Percentiles rank a stretch among this genome's conserved stretches.
Conservation (phyloP, 2,113 vertebrate species). For the Paedocypris sp. region DNA sequence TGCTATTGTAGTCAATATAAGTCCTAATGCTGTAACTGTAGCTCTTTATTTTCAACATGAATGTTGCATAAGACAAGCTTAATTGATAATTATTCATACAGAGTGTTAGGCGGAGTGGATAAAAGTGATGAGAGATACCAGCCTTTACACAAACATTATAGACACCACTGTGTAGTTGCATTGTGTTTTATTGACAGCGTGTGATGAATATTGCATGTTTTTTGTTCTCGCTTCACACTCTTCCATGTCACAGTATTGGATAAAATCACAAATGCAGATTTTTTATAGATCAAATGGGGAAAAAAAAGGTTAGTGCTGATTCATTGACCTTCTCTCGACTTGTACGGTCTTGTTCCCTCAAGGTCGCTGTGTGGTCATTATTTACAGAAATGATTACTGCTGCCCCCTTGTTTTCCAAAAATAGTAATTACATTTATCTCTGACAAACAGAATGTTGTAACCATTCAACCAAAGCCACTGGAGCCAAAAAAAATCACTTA, state of each 20-base stretch:
- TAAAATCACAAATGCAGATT: constrained; percentile 32
- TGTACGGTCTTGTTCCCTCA: constrained; percentile 25
- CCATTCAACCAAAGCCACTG: constrained; percentile 1
- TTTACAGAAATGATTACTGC: constrained; percentile 27
- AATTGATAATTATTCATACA: too few species aligned
- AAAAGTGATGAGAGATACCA: too few species aligned
- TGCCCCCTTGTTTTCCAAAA: background rate
- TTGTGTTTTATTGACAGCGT: background rate
- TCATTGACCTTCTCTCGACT: constrained; percentile 21
- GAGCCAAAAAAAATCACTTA: background rate
- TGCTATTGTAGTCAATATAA: too few species aligned
- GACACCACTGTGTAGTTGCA: too few species aligned
- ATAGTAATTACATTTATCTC: constrained; percentile 18
- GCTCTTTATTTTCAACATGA: too few species aligned
- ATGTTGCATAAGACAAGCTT: too few species aligned
- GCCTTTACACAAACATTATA: too few species aligned
- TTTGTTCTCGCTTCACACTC: constrained; percentile 28
- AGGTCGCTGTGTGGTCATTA: constrained; percentile 26
- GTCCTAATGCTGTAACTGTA: too few species aligned
- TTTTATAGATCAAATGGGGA: constrained; percentile 9
- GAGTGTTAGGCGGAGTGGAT: too few species aligned
- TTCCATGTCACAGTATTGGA: constrained; percentile 28
- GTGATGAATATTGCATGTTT: constrained; percentile 39
- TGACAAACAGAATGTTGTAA: constrained; percentile 7
- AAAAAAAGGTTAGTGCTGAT: background rate